Evolutionary conservation across 2,113 vertebrate genomes (phyloP), one percentile per base, ranked within the genome.

Genomic region (Pachycephala philippinensis): DNA sequence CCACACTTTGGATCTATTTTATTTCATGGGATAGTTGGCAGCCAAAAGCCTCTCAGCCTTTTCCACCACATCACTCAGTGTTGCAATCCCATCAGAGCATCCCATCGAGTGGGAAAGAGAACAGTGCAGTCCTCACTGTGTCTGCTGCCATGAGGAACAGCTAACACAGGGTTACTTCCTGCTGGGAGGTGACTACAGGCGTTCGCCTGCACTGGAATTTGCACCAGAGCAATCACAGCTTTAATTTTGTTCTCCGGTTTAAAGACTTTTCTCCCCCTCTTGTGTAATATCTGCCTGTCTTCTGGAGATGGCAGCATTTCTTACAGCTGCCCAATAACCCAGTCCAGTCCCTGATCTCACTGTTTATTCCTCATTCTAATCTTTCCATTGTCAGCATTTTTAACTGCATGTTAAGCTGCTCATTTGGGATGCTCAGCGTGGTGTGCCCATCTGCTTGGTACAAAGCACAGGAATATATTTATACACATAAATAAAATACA

Each of bases 261-360:
- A 86, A 87, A 72, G 5, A 31, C 1, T 28, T 63, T 16, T 22
- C 2, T 2, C 15, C 14, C 11, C 2, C 4, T 20, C 44, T 35
- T 49, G 19, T 96, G 96, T n/a, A 91, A 7, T 93, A 84, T 47
- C 77, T 54, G 27, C 15, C 65, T 35, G 0, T 42, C 6, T 95
- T 71, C 93, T 94, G 40, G 91, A 96, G 89, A 79, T 85, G 94
- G 94, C 94, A 94, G 91, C 61, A 93, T 91, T 94, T 91, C 94
- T 95, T 82, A 35, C 16, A 87, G 65, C 65, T 87, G 65, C n/a
- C 84, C 69, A 52, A 37, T 15, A 64, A 37, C 45, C 59, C 72
- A 68, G 7, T 15, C 80, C 47, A 47, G 35, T 20, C 64, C 24
- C 49, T 22, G 52, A 44, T 52, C 65, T 79, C 72, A 40, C 1